Percentiles rank a stretch among this genome's conserved stretches.
phyloP scores from a whole-genome alignment of 2,888 invertebrate genomes.

The Hartigia nigra region DNA sequence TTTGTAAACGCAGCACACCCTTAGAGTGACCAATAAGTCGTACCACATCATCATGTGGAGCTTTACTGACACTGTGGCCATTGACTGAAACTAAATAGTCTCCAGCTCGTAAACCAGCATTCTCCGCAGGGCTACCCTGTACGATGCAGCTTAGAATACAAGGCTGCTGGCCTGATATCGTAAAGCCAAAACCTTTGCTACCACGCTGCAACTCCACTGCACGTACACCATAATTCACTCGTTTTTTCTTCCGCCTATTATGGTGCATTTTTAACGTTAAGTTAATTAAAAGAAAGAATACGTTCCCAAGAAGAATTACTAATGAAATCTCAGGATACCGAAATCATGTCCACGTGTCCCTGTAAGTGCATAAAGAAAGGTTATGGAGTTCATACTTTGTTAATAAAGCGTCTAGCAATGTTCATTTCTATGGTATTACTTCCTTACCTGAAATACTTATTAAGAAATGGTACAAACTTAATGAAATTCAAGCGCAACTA shows the following conservation, averaged over 20 bases:
- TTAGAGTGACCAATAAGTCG: conserved; percentile 88
- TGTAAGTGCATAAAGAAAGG: neutral
- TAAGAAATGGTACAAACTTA: neutral
- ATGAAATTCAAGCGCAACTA: neutral
- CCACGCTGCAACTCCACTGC: conserved; percentile 89
- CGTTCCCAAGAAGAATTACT: neutral
- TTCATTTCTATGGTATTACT: neutral
- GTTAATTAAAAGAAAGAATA: neutral
- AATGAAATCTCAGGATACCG: neutral
- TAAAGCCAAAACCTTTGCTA: conserved; percentile 94
- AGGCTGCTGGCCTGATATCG: conserved; percentile 96
- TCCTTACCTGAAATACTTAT: neutral
- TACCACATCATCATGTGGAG: conserved; percentile 94
- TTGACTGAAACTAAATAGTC: conserved; percentile 94
- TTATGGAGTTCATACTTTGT: neutral
- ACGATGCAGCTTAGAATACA: conserved; percentile 96
- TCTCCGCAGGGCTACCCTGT: conserved; percentile 88
- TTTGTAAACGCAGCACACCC: conserved; percentile 85
- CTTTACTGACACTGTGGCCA: conserved; percentile 89
- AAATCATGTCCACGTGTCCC: conserved; percentile 3
- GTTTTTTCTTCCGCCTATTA: conserved; percentile 75
- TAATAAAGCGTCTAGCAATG: neutral
- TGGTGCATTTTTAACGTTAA: conserved; percentile 68
- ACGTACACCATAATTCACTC: conserved; percentile 80
- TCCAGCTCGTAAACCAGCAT: conserved; percentile 89